Evolutionary conservation across 2,113 vertebrate genomes (phyloP).

Genomic region (Eurypyga helias): DNA sequence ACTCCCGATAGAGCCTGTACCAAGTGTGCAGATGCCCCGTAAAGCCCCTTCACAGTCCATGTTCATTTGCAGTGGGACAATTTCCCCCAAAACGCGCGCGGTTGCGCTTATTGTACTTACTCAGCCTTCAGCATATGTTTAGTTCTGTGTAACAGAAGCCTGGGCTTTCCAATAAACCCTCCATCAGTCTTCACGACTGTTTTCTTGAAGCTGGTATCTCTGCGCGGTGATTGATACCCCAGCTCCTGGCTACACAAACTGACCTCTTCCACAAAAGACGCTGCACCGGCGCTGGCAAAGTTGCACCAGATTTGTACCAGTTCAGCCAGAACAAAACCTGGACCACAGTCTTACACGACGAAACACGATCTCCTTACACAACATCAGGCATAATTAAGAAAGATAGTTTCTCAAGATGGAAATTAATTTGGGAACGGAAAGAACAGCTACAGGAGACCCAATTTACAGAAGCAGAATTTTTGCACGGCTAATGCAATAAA

Average conservation of each 20-base stretch:
- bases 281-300: background rate
- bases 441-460: background rate
- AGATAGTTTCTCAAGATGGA: background rate
- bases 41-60: background rate
- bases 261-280: background rate
- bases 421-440: background rate
- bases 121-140: background rate
- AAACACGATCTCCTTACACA: conserved; percentile 33
- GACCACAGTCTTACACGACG: background rate
- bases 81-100: background rate
- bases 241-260: background rate
- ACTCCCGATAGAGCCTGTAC: background rate
- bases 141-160: background rate
- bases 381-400: background rate
- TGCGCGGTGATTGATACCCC: background rate
- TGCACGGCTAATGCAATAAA: background rate
- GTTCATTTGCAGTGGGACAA: background rate
- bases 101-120: background rate
- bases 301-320: background rate
- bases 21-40: background rate
- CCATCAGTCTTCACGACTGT: background rate
- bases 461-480: background rate
- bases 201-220: background rate
- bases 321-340: conserved; percentile 52
- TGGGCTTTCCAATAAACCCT: background rate